These are phyloP conservation scores for Macrosteles quadrilineatus DNA, from an alignment of 1,140 invertebrate species.

Conservation along the genomic window DNA sequence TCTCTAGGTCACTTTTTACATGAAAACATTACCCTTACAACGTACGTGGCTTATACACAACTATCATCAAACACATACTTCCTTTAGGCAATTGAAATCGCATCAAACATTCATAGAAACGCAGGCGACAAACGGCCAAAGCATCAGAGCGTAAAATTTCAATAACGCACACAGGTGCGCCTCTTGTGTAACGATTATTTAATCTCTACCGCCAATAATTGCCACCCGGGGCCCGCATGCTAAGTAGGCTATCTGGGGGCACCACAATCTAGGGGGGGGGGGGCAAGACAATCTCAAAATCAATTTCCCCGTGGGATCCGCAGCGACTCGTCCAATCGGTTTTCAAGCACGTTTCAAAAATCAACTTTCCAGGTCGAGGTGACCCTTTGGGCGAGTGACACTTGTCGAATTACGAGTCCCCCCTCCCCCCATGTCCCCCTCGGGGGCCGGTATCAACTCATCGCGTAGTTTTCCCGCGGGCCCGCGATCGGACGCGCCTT, in stretches of 20 bases:
- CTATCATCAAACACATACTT: too few species aligned
- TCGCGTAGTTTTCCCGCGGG: background rate
- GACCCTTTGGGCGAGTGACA: background rate
- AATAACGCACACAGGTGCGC: slow-evolving; percentile 15
- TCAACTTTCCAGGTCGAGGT: slow-evolving; percentile 5
- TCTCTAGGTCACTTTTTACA: too few species aligned
- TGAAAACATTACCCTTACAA: too few species aligned
- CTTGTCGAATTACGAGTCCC: background rate
- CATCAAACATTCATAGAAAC: too few species aligned
- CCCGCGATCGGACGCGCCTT: background rate
- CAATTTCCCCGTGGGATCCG: background rate
- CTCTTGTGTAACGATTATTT: slow-evolving; percentile 17
- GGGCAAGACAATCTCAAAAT: slow-evolving; percentile 10
- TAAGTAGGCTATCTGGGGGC: background rate
- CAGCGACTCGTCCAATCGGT: too few species aligned
- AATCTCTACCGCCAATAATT: slow-evolving; percentile 18
- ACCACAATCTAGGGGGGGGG: too few species aligned
- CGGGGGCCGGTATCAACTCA: background rate
- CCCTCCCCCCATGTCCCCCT: background rate
- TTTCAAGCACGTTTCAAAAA: background rate
- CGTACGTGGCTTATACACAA: too few species aligned
- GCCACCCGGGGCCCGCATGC: slow-evolving; percentile 14
- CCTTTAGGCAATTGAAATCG: too few species aligned
- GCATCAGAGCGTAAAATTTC: slow-evolving; percentile 1
- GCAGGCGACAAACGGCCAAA: too few species aligned